Evolutionary conservation across 1,140 invertebrate genomes (phyloP), one percentile per base, ranked within the genome.

Genomic region (Heliconius himera): DNA sequence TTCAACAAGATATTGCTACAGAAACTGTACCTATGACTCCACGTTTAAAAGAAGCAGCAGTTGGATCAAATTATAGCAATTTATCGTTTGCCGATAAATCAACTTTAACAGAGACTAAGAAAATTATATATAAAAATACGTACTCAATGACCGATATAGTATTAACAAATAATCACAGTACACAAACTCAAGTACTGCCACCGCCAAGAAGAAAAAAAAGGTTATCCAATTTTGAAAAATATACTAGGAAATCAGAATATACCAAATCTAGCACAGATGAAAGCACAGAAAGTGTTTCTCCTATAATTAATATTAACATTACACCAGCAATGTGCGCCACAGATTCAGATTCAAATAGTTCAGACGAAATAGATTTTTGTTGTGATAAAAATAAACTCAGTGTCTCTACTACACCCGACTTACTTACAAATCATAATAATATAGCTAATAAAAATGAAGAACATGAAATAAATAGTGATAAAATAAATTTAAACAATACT

Each of bases 281-380:
- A 66, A 80, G 49, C 82, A 84, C 60, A 66, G 11, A 66, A 29
- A 1, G 81, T 51, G 41, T 85, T 83, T 29, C 92, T 20, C 89
- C 93, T 46, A 87, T 94, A 20, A 95, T 95, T 46, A 95, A 95
- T 78, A 96, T 95, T 51, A 95, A 95, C 79, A 95, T 95, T 80
- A 94, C 95, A 5, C 94, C 95, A 73, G 88, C 95, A 72, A 88
- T 91, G 77, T 95, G 93, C 85, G 77, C 90, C 26, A 77, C 85
- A 22, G 93, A 93, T 81, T 83, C 88, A 11, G 94, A 94, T 41
- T 90, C 93, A 80, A 84, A 87, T 70, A 88, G 91, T 82, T 95
- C 95, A 46, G 93, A 93, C 78, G 92, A 95, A 81, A 91, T 46
- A 51, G 56, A 70, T 60, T 51, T 49, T 20, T 36, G 56, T 46